phyloP scores from a whole-genome alignment of 2,888 invertebrate genomes.

The Ichneumoninae sp. region DNA sequence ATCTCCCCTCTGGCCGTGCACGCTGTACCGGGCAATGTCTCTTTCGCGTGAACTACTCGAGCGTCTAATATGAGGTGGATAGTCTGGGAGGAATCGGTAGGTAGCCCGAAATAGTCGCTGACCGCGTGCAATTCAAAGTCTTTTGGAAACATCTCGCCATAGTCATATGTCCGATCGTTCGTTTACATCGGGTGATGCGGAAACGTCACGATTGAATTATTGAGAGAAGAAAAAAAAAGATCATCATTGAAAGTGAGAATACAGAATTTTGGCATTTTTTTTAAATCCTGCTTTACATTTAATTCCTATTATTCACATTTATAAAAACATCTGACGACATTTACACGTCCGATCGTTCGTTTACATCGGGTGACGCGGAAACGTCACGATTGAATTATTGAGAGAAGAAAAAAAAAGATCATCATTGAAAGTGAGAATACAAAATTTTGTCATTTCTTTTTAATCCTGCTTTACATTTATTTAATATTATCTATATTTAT shows the following conservation, averaged over 20 bases:
- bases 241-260: background rate
- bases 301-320: too few species aligned
- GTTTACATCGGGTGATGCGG: background rate
- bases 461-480: background rate
- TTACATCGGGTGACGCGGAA: background rate
- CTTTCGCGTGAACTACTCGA: slow-evolving; percentile 64
- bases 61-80: slow-evolving; percentile 62
- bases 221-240: background rate
- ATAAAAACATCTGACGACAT: too few species aligned
- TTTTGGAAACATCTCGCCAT: background rate
- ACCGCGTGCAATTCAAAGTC: slow-evolving; percentile 40
- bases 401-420: background rate
- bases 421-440: background rate
- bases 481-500: too few species aligned
- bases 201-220: background rate
- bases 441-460: background rate
- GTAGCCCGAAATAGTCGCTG: slow-evolving; percentile 47
- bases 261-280: background rate
- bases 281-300: background rate
- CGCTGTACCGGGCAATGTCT: slow-evolving; percentile 40
- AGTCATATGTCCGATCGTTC: background rate
- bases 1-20: slow-evolving; percentile 39
- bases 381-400: background rate
- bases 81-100: slow-evolving; percentile 29
- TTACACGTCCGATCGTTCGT: too few species aligned